These are phyloP conservation scores for Olivierus martensii DNA, from an alignment of 1,140 invertebrate species.

Conservation along the genomic window DNA sequence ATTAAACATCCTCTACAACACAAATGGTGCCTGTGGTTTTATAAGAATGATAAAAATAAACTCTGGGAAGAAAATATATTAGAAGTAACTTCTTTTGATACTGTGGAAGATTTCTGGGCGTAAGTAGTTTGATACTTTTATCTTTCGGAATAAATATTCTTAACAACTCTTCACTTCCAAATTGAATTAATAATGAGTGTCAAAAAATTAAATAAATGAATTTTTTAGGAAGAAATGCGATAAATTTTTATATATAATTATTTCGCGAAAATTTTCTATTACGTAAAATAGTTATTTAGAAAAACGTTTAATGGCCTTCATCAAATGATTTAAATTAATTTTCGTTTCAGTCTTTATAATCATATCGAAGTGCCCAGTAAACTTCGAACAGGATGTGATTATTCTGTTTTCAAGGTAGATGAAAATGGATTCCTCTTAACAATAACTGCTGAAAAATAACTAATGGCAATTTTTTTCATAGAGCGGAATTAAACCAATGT, in stretches of 20 bases:
- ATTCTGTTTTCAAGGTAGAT: constrained; percentile 73
- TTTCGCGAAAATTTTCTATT: too few relatives aligned
- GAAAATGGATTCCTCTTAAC: too few relatives aligned
- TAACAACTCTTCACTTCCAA: too few relatives aligned
- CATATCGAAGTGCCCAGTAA: constrained; percentile 89
- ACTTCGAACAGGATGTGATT: constrained; percentile 76
- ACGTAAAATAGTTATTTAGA: too few relatives aligned
- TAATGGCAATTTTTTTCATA: background rate
- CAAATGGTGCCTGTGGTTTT: constrained; percentile 96
- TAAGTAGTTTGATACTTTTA: constrained; percentile 40
- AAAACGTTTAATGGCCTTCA: too few relatives aligned
- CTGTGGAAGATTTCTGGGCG: constrained; percentile 99
- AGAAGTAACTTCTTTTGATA: constrained; percentile 83
- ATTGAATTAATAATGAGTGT: too few relatives aligned
- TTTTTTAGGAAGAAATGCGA: too few relatives aligned
- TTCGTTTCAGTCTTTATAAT: constrained; percentile 51
- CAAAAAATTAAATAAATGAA: too few relatives aligned
- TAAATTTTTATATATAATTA: too few relatives aligned
- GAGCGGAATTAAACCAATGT: constrained; percentile 90
- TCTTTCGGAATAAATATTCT: too few relatives aligned
- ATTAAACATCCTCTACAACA: constrained; percentile 92
- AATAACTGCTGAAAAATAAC: too few relatives aligned
- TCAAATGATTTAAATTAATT: too few relatives aligned
- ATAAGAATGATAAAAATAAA: constrained; percentile 76
- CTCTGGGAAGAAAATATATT: constrained; percentile 88